Conservation (phyloP, 2,113 vertebrate species). For the Nycticebus coucang region DNA sequence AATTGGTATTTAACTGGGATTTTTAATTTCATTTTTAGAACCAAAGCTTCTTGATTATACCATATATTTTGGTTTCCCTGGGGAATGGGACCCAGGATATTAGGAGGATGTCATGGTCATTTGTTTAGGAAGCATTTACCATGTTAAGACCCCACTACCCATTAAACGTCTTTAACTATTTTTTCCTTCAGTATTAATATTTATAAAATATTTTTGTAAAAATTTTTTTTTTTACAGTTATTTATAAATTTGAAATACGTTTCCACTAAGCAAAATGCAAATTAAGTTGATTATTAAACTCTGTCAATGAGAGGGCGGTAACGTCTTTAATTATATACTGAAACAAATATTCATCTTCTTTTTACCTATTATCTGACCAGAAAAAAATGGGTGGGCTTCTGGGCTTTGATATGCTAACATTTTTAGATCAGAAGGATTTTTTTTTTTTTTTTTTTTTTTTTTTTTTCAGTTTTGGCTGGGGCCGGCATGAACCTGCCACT, state of each 20-base stretch:
- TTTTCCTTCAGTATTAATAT: not conserved
- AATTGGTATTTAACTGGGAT: not conserved
- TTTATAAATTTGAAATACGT: not conserved
- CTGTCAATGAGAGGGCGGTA: not conserved
- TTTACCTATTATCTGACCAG: not conserved
- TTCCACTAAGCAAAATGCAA: not conserved
- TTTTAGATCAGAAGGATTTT: not conserved
- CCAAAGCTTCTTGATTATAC: not conserved
- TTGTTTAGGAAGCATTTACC: not conserved
- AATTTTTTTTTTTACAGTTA: not conserved
- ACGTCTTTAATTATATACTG: not conserved
- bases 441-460: too few relatives aligned
- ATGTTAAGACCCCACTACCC: not conserved
- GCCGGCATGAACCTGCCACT: too few relatives aligned
- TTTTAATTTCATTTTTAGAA: conserved; percentile 21
- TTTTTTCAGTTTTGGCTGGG: too few relatives aligned
- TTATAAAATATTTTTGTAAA: not conserved
- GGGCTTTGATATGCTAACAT: not conserved
- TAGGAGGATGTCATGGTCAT: not conserved
- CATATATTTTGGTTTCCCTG: not conserved
- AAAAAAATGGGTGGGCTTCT: not conserved
- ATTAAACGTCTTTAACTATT: not conserved
- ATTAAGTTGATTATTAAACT: not conserved
- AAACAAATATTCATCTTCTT: not conserved
- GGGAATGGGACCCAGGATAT: not conserved